A percentile compares a stretch with the other conserved stretches of the same genome.
Evolutionary conservation across 2,113 vertebrate genomes (phyloP).

Genomic region (Sander vitreus): DNA sequence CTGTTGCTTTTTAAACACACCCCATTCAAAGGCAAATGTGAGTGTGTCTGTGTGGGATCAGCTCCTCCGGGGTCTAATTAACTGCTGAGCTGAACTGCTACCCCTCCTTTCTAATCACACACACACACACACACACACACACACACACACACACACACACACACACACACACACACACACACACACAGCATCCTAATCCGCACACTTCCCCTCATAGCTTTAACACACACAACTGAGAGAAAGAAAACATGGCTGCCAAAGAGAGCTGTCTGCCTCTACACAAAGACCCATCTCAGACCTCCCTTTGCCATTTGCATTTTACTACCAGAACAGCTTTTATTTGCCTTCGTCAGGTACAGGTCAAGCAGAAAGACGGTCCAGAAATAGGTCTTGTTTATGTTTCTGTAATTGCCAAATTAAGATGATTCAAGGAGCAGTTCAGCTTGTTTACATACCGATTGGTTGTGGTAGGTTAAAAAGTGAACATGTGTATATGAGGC

Average conservation of each 20-base stretch:
- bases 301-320: conserved; percentile 26
- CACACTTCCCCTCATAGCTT: conserved; percentile 20
- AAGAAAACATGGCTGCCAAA: conserved; percentile 41
- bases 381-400: conserved; percentile 4
- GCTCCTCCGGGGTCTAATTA: conserved; percentile 64
- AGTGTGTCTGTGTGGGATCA: conserved; percentile 11
- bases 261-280: conserved; percentile 20
- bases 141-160: conserved; percentile 17
- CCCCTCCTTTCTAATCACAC: conserved; percentile 44
- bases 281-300: conserved; percentile 37
- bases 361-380: conserved; percentile 3
- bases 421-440: conserved; percentile 12
- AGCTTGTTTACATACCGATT: conserved; percentile 31
- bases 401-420: conserved; percentile 26
- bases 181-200: conserved; percentile 45
- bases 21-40: neutral
- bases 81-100: conserved; percentile 33
- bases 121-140: too few species aligned
- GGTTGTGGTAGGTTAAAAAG: conserved; percentile 2
- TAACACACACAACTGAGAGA: conserved; percentile 28
- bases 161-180: conserved; percentile 26
- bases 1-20: conserved; percentile 8
- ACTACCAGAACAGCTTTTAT: neutral
- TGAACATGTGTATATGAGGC: neutral
- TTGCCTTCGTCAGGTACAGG: conserved; percentile 6